phyloP scores from a whole-genome alignment of 2,797 vertebrate genomes.

The Vipera latastei region DNA sequence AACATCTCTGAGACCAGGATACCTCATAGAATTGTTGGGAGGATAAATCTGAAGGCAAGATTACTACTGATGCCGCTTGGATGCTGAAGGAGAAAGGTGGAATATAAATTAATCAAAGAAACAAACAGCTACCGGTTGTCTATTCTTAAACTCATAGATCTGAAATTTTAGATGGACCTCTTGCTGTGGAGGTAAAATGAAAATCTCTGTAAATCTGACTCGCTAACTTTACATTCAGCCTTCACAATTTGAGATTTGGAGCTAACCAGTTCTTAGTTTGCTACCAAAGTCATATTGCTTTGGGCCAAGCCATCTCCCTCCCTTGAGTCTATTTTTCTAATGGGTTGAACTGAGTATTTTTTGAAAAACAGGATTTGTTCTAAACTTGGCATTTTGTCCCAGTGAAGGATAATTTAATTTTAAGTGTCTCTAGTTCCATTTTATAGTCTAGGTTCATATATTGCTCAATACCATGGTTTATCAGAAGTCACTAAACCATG shows the following conservation, averaged over 20 bases:
- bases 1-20: background rate
- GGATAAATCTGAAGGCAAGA: background rate
- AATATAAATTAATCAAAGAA: background rate
- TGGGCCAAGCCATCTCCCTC: background rate
- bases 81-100: background rate
- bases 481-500: background rate
- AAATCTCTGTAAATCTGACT: background rate
- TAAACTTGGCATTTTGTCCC: background rate
- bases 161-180: background rate
- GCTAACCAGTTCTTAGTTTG: background rate
- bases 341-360: background rate
- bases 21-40: background rate
- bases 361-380: background rate
- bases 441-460: background rate
- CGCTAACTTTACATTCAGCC: background rate
- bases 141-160: background rate
- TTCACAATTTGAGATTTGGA: background rate
- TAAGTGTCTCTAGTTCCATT: background rate
- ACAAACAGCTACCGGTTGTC: background rate
- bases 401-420: background rate
- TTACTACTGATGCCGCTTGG: background rate
- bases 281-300: background rate
- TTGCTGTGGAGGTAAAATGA: background rate
- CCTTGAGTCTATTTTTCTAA: background rate
- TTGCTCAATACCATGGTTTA: background rate